These are phyloP conservation scores for Tragopan temminckii DNA, from an alignment of 2,797 vertebrate genomes.

Conservation along the genomic window DNA sequence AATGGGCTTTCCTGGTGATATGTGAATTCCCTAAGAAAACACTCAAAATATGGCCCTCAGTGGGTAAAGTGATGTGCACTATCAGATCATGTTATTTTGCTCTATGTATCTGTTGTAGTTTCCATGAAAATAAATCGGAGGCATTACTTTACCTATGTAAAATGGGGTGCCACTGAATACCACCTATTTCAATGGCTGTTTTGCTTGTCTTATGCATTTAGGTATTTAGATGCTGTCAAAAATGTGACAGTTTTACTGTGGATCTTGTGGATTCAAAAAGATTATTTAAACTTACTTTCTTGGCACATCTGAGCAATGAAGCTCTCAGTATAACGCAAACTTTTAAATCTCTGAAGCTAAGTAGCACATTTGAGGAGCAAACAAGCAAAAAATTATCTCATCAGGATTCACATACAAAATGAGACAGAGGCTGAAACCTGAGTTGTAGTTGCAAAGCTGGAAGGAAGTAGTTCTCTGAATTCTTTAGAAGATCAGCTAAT, in stretches of 20 bases:
- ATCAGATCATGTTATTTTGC: no score
- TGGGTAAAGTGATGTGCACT: no score
- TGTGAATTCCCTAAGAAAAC: no score
- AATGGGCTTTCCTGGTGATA: no score
- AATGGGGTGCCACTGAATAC: neutral
- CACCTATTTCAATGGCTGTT: neutral
- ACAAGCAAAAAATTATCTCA: neutral
- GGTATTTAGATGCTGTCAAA: neutral
- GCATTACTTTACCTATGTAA: neutral
- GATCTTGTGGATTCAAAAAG: neutral
- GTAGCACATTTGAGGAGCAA: neutral
- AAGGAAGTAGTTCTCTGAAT: conserved; percentile 13
- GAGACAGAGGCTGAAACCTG: neutral
- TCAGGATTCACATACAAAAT: neutral
- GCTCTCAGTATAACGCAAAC: neutral
- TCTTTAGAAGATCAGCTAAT: conserved; percentile 41
- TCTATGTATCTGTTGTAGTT: no score
- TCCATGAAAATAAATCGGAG: no score
- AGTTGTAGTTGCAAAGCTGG: neutral
- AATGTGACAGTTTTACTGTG: neutral
- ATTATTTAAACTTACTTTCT: neutral
- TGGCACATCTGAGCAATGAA: neutral
- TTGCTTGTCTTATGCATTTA: accelerated
- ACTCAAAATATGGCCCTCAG: no score
- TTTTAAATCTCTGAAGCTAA: neutral